Evolutionary conservation across 2,113 vertebrate species (phyloP), one percentile per base, ranked within the genome.

Genomic region (Nesospiza acunhae): DNA sequence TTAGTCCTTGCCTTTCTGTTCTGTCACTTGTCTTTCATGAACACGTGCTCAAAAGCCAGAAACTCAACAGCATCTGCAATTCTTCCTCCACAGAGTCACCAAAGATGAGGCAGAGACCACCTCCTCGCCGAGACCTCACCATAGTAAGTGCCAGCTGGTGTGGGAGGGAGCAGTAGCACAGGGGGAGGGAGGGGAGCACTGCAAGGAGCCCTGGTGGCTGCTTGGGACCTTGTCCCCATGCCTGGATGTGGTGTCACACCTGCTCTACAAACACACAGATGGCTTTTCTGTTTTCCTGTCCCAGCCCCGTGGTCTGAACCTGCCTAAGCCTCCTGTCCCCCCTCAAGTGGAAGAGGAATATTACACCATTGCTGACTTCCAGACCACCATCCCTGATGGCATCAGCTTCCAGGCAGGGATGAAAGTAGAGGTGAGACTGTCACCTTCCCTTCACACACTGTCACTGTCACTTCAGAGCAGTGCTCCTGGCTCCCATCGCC

Each of bases 291-390:
- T 84, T 87, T 83, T n/a, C 68, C 89, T 82, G 23, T 33, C 7
- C 28, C 81, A 99, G 99, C 99, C 99, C 60, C 98, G 99, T 75
- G 99, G 99, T 58, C 60, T 98, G 90, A 98, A 99, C 95, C 97
- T 99, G 63, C 99, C 99, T 4, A 99, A 99, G 95, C 99, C 99
- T 6, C 99, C 99, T 4, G 92, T 98, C 59, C 98, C 99, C 13
- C 99, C 99, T 17, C 99, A 99, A 87, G 99, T 99, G 56, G 99
- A 99, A 92, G 99, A 99, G 87, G 99, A 99, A 73, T 99, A 98
- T 95, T 99, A 99, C 94, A 99, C 99, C 89, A 99, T 99, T 1
- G 99, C 99, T 15, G 99, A 99, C 87, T 99, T 99, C 98, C 99
- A 99, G 97, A 99, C 99, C 42, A 99, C 98, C 84, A 99, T 99